A percentile compares a stretch with the other conserved stretches of the same genome.
These are phyloP conservation scores for Ostrea edulis DNA, from an alignment of 1,140 invertebrate species.

Conservation along the genomic window DNA sequence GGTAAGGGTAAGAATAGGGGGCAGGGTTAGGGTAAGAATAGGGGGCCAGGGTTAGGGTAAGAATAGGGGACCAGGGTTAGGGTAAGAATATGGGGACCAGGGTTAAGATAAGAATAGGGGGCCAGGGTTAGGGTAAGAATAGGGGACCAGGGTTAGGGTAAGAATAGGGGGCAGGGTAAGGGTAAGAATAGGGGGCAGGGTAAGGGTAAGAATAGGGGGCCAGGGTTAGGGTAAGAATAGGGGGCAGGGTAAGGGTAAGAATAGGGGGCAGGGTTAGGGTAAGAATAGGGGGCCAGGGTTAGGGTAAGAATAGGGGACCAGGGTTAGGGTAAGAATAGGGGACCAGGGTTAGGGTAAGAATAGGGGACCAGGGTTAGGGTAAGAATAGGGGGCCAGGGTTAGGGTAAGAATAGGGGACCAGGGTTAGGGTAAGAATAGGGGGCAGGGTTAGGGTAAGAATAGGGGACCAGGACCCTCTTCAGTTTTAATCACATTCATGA, in stretches of 20 bases:
- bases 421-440: slow-evolving; percentile 82
- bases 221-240: slow-evolving; percentile 82
- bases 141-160: slow-evolving; percentile 80
- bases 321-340: slow-evolving; percentile 82
- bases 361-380: slow-evolving; percentile 80
- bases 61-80: slow-evolving; percentile 66
- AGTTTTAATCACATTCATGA: neutral
- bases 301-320: slow-evolving; percentile 80
- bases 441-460: slow-evolving; percentile 82
- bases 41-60: slow-evolving; percentile 81
- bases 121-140: slow-evolving; percentile 82
- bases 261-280: slow-evolving; percentile 80
- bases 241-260: slow-evolving; percentile 82
- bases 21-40: slow-evolving; percentile 82
- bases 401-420: slow-evolving; percentile 80
- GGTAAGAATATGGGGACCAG: no score
- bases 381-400: slow-evolving; percentile 71
- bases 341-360: slow-evolving; percentile 82
- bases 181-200: slow-evolving; percentile 80
- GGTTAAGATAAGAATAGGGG: slow-evolving; percentile 81
- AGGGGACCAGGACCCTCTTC: neutral
- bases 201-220: slow-evolving; percentile 81
- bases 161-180: slow-evolving; percentile 70
- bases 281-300: slow-evolving; percentile 71
- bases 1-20: slow-evolving; percentile 81